Evolutionary conservation across 2,797 vertebrate species (phyloP).

Genomic region (Ptychobarbus kaznakovi): DNA sequence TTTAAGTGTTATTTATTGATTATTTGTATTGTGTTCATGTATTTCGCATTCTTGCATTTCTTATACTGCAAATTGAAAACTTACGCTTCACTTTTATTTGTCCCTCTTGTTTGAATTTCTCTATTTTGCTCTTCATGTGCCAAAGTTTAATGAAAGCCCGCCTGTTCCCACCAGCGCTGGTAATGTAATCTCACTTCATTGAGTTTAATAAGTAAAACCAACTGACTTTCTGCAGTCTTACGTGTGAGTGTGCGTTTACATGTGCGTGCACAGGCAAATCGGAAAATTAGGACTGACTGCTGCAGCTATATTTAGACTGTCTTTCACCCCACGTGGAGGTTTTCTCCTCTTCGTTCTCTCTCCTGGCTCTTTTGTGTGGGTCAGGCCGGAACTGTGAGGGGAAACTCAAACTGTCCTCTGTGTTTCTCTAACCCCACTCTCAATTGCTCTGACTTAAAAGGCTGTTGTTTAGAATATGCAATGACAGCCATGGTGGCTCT

Average conservation of each 20-base stretch:
- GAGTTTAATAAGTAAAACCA: constrained; percentile 76
- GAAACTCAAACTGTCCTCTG: constrained; percentile 69
- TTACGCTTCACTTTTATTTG: constrained; percentile 61
- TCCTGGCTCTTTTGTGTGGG: constrained; percentile 54
- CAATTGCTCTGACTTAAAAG: constrained; percentile 62
- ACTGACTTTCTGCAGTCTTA: constrained; percentile 60
- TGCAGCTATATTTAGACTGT: constrained; percentile 68
- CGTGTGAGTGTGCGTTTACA: constrained; percentile 37
- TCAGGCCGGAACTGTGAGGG: constrained; percentile 55
- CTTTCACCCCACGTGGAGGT: constrained; percentile 46
- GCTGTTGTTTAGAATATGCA: constrained; percentile 57
- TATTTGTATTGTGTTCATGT: constrained; percentile 34
- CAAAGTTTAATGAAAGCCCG: constrained; percentile 73
- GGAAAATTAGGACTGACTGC: constrained; percentile 63
- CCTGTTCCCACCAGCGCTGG: constrained; percentile 73
- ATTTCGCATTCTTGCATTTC: constrained; percentile 33
- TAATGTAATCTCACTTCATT: constrained; percentile 76
- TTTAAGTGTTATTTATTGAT: constrained; percentile 21
- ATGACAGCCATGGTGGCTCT: constrained; percentile 52
- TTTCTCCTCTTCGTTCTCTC: constrained; percentile 44
- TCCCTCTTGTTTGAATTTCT: constrained; percentile 61
- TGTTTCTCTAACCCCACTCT: constrained; percentile 63
- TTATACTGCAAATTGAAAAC: constrained; percentile 3
- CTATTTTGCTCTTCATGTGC: constrained; percentile 60
- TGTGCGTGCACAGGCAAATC: constrained; percentile 48